Evolutionary conservation across 2,113 vertebrate species (phyloP), one percentile per base, ranked within the genome.

Genomic region (Oncorhynchus mykiss): DNA sequence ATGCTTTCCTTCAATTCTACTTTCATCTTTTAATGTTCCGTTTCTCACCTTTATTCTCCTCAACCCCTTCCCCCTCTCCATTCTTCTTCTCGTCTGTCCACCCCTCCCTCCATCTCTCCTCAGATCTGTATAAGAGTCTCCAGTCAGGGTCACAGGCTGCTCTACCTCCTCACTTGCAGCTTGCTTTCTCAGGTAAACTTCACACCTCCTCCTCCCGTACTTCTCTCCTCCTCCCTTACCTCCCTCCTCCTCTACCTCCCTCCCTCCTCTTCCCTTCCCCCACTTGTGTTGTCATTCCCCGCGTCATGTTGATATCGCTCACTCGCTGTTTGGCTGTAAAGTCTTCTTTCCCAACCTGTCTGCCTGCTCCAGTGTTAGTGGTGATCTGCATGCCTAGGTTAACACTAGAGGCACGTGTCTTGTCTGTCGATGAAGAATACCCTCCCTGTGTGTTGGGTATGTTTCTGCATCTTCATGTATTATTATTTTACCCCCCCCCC

Each of bases 101-200:
- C 66, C 77, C 76, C 67, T 80, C 71, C 84, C 74, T 86, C 75
- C 78, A 68, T 79, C 82, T 90, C 81, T 88, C 82, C 84, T 88
- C 91, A 99, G 97, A 97, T 94, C 94, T 99, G 91, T 95, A 97
- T 90, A 98, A 99, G 94, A 95, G 97, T 94, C 96, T 99, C 94
- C 97, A 98, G 93, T 95, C 96, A 89, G 95, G 96, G 93, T 92
- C 95, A 88, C 96, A 96, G 93, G 95, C 96, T 91, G 92, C 94
- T 94, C 94, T 98, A 93, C 95, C 97, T 95, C 90, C 96, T 92
- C 96, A 98, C 84, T 93, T 97, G 93, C 97, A 97, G 92, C 96
- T 97, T 92, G 93, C 95, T 87, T 97, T 95, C 89, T 94, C 95
- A 95, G 97, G 97, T 98, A 96, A 96, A 78, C 70, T 70, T 67